Evolutionary conservation across 2,797 vertebrate species (phyloP).

Genomic region (Sebastes taczanowskii): DNA sequence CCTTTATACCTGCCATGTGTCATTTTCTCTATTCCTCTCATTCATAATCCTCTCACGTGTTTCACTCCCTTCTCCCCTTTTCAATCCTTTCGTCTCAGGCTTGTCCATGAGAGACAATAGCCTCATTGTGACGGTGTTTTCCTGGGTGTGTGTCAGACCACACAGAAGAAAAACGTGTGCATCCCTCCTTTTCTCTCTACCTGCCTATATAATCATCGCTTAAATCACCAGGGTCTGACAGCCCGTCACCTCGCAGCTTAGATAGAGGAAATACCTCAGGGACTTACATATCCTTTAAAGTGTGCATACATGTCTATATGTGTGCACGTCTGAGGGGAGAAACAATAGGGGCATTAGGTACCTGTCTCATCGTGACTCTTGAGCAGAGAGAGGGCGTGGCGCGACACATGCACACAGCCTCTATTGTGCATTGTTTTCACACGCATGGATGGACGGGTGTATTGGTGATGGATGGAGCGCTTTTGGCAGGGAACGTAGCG

Average conservation of each 20-base stretch:
- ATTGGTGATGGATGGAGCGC: conserved; percentile 28
- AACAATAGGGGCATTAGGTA: conserved; percentile 54
- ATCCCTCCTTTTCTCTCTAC: conserved; percentile 14
- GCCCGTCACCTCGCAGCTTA: conserved; percentile 67
- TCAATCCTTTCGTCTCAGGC: conserved; percentile 29
- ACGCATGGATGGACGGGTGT: conserved; percentile 3
- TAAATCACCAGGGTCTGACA: conserved; percentile 65
- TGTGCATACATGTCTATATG: conserved; percentile 36
- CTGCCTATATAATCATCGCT: conserved; percentile 59
- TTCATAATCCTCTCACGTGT: not conserved
- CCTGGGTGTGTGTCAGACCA: conserved; percentile 62
- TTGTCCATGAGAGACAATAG: conserved; percentile 57
- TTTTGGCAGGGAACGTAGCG: conserved; percentile 10
- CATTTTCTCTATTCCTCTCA: conserved; percentile 2
- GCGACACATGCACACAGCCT: conserved; percentile 46
- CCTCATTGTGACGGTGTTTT: conserved; percentile 51
- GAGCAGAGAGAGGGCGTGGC: conserved; percentile 26
- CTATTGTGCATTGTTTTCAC: conserved; percentile 70
- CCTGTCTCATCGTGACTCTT: conserved; percentile 54
- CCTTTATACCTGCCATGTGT: not conserved
- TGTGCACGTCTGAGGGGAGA: not conserved
- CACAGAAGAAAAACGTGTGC: conserved; percentile 48
- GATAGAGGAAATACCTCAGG: conserved; percentile 70
- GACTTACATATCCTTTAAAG: conserved; percentile 60
- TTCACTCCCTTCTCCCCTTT: conserved; percentile 6